Conservation (phyloP, 2,797 vertebrate species). For the Sebastes elongatus region DNA sequence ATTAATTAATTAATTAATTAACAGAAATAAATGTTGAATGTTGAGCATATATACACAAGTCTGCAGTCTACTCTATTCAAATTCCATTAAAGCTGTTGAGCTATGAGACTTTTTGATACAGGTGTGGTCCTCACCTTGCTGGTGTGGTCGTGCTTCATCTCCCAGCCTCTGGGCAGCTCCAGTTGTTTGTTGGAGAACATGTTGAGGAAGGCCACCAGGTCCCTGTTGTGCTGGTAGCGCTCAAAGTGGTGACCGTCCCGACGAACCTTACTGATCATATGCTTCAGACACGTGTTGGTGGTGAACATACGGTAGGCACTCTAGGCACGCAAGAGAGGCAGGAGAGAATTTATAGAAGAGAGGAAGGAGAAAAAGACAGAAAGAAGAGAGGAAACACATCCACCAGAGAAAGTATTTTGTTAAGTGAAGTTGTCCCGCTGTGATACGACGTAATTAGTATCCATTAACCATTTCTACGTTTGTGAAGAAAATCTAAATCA, state of each 20-base stretch:
- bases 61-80: background rate
- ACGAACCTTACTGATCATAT: conserved; percentile 88
- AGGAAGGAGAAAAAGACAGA: background rate
- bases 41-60: background rate
- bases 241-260: conserved; percentile 92
- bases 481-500: background rate
- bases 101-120: background rate
- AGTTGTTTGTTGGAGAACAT: conserved; percentile 94
- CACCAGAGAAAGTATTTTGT: background rate
- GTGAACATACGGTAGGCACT: conserved; percentile 95
- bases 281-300: conserved; percentile 92
- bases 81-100: background rate
- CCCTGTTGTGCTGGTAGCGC: conserved; percentile 96
- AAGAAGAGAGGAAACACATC: background rate
- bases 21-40: background rate
- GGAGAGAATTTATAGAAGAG: too few relatives aligned
- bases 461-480: background rate
- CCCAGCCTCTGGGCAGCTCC: conserved; percentile 94
- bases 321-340: conserved; percentile 56
- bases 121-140: conserved; percentile 84
- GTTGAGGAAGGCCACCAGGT: conserved; percentile 95
- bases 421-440: background rate
- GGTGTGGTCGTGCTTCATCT: conserved; percentile 96
- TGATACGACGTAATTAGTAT: background rate
- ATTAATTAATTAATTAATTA: rapidly evolving